Conservation (phyloP, 2,113 vertebrate species). For the Archocentrus centrarchus region DNA sequence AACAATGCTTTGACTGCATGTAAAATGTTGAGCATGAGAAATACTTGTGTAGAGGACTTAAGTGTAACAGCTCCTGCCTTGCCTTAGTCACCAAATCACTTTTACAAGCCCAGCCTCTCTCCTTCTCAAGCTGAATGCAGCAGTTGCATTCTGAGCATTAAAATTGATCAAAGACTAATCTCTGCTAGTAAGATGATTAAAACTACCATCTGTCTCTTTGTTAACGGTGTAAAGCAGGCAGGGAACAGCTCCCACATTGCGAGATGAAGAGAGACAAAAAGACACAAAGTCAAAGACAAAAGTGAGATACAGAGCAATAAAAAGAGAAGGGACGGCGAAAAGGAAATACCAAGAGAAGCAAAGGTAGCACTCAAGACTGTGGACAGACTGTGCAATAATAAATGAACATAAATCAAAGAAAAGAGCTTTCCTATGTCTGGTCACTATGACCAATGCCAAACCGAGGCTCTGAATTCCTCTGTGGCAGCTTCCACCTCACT, state of each 20-base stretch:
- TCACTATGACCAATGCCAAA: conserved; percentile 55
- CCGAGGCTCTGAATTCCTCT: conserved; percentile 56
- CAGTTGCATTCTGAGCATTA: conserved; percentile 58
- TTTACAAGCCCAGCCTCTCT: conserved; percentile 19
- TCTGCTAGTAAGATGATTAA: conserved; percentile 68
- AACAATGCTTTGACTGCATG: conserved; percentile 40
- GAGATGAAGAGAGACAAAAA: conserved; percentile 23
- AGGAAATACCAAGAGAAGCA: conserved; percentile 25
- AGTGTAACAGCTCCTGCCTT: conserved; percentile 23
- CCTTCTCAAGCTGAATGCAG: conserved; percentile 33
- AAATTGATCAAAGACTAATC: conserved; percentile 78
- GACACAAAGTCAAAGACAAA: conserved; percentile 13
- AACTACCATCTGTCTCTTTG: conserved; percentile 78
- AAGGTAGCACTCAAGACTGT: conserved; percentile 35
- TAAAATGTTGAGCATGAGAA: conserved; percentile 37
- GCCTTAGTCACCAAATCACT: conserved; percentile 41
- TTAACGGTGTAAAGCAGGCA: conserved; percentile 45
- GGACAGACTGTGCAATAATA: conserved; percentile 49
- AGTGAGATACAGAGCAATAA: conserved; percentile 25
- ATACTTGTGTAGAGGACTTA: conserved; percentile 31
- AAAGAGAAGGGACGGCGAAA: conserved; percentile 15
- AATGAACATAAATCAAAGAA: conserved; percentile 60
- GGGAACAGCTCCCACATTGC: conserved; percentile 57
- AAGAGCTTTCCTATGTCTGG: conserved; percentile 55
- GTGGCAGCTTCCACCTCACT: conserved; percentile 60